phyloP scores from a whole-genome alignment of 2,888 invertebrate genomes.

The Cephalotes varians region DNA sequence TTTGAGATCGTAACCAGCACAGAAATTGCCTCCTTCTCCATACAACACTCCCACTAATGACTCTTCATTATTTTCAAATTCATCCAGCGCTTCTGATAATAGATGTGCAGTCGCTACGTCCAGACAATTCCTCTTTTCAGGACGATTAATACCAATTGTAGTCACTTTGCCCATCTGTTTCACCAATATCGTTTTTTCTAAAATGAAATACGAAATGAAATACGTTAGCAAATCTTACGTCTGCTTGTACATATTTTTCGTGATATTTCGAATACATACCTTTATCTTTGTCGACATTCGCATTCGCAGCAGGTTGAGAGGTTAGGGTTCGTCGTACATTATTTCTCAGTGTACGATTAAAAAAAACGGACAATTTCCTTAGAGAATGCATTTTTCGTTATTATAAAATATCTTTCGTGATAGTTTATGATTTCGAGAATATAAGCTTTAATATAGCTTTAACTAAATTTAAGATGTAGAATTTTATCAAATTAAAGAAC shows the following conservation, averaged over 20 bases:
- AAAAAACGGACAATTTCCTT: constrained; percentile 7
- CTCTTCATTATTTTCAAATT: constrained; percentile 92
- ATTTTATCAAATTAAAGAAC: background rate
- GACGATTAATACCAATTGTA: constrained; percentile 95
- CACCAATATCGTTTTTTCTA: constrained; percentile 65
- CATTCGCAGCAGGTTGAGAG: constrained; percentile 40
- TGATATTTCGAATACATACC: constrained; percentile 40
- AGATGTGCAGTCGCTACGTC: constrained; percentile 90
- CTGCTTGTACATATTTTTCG: background rate
- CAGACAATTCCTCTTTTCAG: constrained; percentile 93
- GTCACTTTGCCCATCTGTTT: constrained; percentile 85
- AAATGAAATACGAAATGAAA: constrained; percentile 38
- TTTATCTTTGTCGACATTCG: constrained; percentile 39
- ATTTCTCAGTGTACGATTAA: background rate
- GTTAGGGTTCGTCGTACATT: constrained; percentile 27
- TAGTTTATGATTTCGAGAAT: background rate
- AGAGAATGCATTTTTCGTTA: constrained; percentile 35
- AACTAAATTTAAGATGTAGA: background rate
- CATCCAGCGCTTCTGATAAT: constrained; percentile 90
- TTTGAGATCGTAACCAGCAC: constrained; percentile 95
- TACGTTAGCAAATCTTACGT: background rate
- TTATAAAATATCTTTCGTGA: background rate
- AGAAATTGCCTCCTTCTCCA: constrained; percentile 97
- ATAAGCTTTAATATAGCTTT: background rate
- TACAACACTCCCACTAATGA: constrained; percentile 92